Base-by-base conservation (phyloP, 2,113 vertebrate species). In the Ascaphus truei region DNA sequence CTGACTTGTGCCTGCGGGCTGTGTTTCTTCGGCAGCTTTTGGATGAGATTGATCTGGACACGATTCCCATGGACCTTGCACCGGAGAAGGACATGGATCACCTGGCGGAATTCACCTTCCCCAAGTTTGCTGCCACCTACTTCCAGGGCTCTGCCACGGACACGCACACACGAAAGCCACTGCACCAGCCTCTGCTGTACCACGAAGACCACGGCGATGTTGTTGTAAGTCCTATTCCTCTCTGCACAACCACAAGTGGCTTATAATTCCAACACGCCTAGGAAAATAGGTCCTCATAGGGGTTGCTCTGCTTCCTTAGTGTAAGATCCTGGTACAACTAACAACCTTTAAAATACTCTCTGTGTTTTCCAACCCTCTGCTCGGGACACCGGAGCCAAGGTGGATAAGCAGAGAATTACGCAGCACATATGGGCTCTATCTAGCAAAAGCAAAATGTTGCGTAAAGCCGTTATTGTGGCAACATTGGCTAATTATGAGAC, bases 61-160 rank as follows among this genome's bases (percentile, higher is more conserved):
- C 90, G 1, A 8, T 93, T 20, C 93, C 92, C 6, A 80, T 82
- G 75, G 79, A 85, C 2, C 77, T 87, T 48, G 79, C 86, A 12
- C 67, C 87, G 1, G 87, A 94, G 12, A 92, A 92, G 13, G 88
- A 93, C 2, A 77, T 80, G 1, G 80, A 87, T 1, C 85, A 83
- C 62, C 84, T 98, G 79, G 88, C 89, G 4, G 89, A 95, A 27
- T 98, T 95, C 63, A 87, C 93, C 37, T 99, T 99, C 76, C 83
- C 91, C 74, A 99, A 98, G 71, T 98, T 98, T 64, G 95, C 95
- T 53, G 92, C 90, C 20, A 97, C 95, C 75, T 92, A 94, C 80
- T 99, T 99, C 83, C 97, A 99, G 80, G 93, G 93, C 1, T 88
- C 91, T 0, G 91, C 92, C 51, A 91, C 86, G 1, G 82, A 92